A percentile compares a stretch with the other conserved stretches of the same genome.
Evolutionary conservation across 2,888 invertebrate genomes (phyloP).

Genomic region (Xanthia togata): DNA sequence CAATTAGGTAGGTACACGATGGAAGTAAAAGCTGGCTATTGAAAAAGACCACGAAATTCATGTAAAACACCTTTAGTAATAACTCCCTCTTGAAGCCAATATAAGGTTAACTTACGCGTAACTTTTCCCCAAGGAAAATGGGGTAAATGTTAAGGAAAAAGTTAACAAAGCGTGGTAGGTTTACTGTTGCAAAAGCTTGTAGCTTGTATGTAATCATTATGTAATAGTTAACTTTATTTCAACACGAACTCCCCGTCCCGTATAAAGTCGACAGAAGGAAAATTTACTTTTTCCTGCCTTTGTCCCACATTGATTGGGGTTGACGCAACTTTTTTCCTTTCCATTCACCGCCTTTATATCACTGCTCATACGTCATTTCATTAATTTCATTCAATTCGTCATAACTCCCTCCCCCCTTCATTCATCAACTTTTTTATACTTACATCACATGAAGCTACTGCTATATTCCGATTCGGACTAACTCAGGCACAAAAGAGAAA

Average conservation of each 20-base stretch:
- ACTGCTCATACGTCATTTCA: neutral
- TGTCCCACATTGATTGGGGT: neutral
- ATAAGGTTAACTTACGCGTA: neutral
- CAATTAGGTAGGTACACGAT: neutral
- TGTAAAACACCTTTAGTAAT: conserved; percentile 10
- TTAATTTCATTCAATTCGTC: neutral
- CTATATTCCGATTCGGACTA: neutral
- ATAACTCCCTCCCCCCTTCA: too few relatives aligned
- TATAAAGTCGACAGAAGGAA: neutral
- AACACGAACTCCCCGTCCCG: neutral
- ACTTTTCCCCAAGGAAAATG: neutral
- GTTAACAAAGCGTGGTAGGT: neutral
- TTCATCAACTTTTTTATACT: neutral
- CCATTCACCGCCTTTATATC: neutral
- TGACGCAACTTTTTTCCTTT: neutral
- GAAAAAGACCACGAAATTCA: neutral
- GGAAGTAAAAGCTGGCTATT: conserved; percentile 24
- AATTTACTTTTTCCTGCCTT: neutral
- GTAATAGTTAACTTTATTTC: neutral
- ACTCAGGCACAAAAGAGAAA: neutral
- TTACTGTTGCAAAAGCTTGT: neutral
- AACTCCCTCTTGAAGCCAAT: neutral
- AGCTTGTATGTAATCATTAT: neutral
- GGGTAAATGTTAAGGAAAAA: neutral
- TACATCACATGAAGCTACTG: neutral